These are phyloP conservation scores for Octonoba sinensis DNA, from an alignment of 2,888 invertebrate genomes.

Conservation along the genomic window DNA sequence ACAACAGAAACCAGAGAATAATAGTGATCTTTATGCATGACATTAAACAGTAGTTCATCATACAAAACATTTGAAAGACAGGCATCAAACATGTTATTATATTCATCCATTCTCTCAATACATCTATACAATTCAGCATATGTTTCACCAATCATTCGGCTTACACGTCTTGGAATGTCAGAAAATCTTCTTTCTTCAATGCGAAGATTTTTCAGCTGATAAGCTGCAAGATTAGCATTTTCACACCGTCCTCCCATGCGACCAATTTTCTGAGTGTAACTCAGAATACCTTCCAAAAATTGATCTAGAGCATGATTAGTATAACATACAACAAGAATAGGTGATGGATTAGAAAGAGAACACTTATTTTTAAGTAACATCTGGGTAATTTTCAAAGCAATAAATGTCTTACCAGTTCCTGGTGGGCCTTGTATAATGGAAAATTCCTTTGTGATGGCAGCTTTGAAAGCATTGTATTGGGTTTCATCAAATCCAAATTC, in stretches of 20 bases:
- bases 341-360: slow-evolving; percentile 70
- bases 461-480: slow-evolving; percentile 76
- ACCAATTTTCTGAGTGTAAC: slow-evolving; percentile 76
- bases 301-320: slow-evolving; percentile 91
- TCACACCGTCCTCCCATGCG: slow-evolving; percentile 81
- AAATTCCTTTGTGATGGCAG: slow-evolving; percentile 80
- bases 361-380: slow-evolving; percentile 75
- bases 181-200: no score
- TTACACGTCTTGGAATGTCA: slow-evolving; percentile 4
- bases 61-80: neutral
- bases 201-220: slow-evolving; percentile 24
- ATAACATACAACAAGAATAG: slow-evolving; percentile 84
- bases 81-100: neutral
- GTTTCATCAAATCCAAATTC: slow-evolving; percentile 75
- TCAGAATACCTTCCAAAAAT: slow-evolving; percentile 80
- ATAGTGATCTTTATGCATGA: slow-evolving; percentile 12
- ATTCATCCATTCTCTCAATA: slow-evolving; percentile 26
- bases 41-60: slow-evolving; percentile 2
- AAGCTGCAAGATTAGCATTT: slow-evolving; percentile 73
- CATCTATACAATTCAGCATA: slow-evolving; percentile 8
- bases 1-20: neutral
- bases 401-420: slow-evolving; percentile 87
- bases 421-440: slow-evolving; percentile 78
- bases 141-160: slow-evolving; percentile 8
- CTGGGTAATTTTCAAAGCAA: slow-evolving; percentile 82